These are phyloP conservation scores for Hippocampus barbouri DNA, from an alignment of 2,113 vertebrate genomes.

Conservation along the genomic window DNA sequence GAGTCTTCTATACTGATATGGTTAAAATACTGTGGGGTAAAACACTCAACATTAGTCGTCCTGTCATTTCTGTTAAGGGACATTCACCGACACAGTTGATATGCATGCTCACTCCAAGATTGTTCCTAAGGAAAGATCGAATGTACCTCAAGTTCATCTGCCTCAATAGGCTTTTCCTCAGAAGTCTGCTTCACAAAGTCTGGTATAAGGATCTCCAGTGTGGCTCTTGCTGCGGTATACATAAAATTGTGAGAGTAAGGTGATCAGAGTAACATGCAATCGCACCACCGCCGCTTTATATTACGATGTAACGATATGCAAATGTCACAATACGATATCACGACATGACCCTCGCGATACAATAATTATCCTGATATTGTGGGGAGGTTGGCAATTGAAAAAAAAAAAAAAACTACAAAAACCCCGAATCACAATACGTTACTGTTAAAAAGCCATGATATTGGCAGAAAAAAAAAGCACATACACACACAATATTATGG, in stretches of 20 bases:
- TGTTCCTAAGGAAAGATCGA: neutral
- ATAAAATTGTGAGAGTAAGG: neutral
- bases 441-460: no score
- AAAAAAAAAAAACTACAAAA: no score
- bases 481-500: no score
- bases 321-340: no score
- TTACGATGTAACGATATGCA: no score
- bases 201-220: constrained; percentile 98
- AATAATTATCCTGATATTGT: no score
- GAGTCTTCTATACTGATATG: constrained; percentile 99
- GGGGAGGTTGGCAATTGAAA: no score
- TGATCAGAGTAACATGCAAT: neutral
- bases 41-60: constrained; percentile 21
- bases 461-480: no score
- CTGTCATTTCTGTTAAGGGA: neutral
- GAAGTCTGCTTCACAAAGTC: constrained; percentile 99
- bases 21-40: constrained; percentile 93
- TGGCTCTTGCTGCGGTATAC: constrained; percentile 84
- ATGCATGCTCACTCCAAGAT: neutral
- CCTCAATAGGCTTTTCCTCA: constrained; percentile 94
- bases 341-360: no score
- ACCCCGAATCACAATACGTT: no score
- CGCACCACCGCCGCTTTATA: neutral
- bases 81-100: neutral
- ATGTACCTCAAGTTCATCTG: constrained; percentile 93